Evolutionary conservation across 2,888 invertebrate genomes (phyloP).

Genomic region (Chrysomela aeneicollis): DNA sequence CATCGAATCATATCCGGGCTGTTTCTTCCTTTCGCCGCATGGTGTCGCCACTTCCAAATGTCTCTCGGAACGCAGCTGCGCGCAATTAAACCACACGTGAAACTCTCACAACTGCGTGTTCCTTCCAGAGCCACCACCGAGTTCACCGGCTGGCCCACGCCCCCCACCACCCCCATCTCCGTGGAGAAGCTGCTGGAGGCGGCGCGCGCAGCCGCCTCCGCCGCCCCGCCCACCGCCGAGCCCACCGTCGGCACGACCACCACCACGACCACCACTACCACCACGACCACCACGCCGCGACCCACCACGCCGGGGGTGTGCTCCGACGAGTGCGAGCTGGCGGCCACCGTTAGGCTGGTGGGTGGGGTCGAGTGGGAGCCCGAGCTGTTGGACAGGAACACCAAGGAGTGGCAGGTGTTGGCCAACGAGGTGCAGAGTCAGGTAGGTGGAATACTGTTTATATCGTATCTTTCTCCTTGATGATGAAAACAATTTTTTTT

Average conservation of each 20-base stretch:
- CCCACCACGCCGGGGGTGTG: slow-evolving; percentile 84
- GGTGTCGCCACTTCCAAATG: too few species aligned
- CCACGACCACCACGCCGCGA: slow-evolving; percentile 73
- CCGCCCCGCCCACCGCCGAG: slow-evolving; percentile 59
- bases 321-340: slow-evolving; percentile 80
- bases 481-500: too few species aligned
- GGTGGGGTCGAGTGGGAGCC: slow-evolving; percentile 86
- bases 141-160: slow-evolving; percentile 91
- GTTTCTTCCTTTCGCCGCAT: too few species aligned
- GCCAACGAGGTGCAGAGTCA: slow-evolving; percentile 83
- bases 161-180: slow-evolving; percentile 86
- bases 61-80: too few species aligned
- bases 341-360: slow-evolving; percentile 84
- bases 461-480: too few species aligned
- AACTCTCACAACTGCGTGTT: too few species aligned
- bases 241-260: slow-evolving; percentile 58
- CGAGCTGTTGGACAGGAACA: slow-evolving; percentile 85
- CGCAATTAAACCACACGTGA: too few species aligned
- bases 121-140: slow-evolving; percentile 81
- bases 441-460: too few species aligned
- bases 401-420: slow-evolving; percentile 84
- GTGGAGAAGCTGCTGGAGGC: slow-evolving; percentile 81
- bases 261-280: slow-evolving; percentile 75
- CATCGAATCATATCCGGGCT: too few species aligned
- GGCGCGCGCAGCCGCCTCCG: slow-evolving; percentile 69